Conservation (phyloP, 2,113 vertebrate genomes). For the Phylloscopus whistleri region DNA sequence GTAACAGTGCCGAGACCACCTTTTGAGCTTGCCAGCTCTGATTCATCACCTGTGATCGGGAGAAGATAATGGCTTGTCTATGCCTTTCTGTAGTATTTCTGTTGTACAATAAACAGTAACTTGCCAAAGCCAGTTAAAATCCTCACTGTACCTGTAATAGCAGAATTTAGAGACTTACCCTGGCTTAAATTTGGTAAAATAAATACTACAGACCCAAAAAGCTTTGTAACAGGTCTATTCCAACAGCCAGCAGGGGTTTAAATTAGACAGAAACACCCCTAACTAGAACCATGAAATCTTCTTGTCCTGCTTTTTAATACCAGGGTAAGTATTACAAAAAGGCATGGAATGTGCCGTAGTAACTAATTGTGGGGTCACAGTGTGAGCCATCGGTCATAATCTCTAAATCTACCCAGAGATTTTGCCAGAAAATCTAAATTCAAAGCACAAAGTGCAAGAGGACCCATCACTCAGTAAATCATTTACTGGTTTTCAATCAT, state of each 20-base stretch:
- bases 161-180: background rate
- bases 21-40: background rate
- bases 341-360: fast-evolving
- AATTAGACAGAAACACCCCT: background rate
- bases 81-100: background rate
- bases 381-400: fast-evolving
- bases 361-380: background rate
- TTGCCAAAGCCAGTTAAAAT: background rate
- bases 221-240: background rate
- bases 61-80: background rate
- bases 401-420: background rate
- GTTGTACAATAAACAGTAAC: background rate
- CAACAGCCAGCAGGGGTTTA: background rate
- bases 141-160: background rate
- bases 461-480: background rate
- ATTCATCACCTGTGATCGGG: background rate
- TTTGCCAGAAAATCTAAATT: background rate
- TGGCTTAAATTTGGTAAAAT: background rate
- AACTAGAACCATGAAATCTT: background rate
- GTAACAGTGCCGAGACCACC: background rate
- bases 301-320: background rate
- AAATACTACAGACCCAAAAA: background rate
- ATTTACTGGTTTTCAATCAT: background rate
- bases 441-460: background rate
- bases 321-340: background rate